These are phyloP conservation scores for Acomys russatus DNA, from an alignment of 2,797 vertebrate genomes.

Conservation along the genomic window DNA sequence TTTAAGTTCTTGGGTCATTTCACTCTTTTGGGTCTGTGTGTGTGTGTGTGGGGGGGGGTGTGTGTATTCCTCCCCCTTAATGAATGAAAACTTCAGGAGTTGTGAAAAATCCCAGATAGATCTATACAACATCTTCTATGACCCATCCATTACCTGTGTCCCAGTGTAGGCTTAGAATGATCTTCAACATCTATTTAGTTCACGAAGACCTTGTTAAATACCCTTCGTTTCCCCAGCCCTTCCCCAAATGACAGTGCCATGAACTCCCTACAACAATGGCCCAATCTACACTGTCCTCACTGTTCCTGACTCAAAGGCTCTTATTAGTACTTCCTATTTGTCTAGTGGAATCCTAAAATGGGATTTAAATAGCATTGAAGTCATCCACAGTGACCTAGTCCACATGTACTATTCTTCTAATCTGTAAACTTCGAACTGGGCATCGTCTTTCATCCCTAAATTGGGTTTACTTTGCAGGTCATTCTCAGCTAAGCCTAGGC, in stretches of 20 bases:
- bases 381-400: background rate
- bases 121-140: constrained; percentile 14
- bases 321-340: background rate
- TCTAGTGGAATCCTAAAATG: background rate
- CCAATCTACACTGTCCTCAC: background rate
- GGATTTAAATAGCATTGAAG: background rate
- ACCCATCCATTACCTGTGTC: background rate
- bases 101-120: constrained; percentile 29
- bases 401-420: background rate
- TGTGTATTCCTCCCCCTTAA: background rate
- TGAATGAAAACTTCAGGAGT: background rate
- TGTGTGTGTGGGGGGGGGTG: too few relatives aligned
- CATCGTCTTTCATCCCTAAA: background rate
- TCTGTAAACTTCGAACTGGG: background rate
- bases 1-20: background rate
- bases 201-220: background rate
- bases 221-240: background rate
- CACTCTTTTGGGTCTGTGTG: background rate
- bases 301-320: background rate
- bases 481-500: background rate
- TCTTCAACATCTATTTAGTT: constrained; percentile 19
- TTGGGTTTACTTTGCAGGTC: background rate
- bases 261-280: background rate
- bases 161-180: background rate
- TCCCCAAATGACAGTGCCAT: background rate